These are phyloP conservation scores for Ophion slaviceki DNA, from an alignment of 2,888 invertebrate species.

Conservation along the genomic window DNA sequence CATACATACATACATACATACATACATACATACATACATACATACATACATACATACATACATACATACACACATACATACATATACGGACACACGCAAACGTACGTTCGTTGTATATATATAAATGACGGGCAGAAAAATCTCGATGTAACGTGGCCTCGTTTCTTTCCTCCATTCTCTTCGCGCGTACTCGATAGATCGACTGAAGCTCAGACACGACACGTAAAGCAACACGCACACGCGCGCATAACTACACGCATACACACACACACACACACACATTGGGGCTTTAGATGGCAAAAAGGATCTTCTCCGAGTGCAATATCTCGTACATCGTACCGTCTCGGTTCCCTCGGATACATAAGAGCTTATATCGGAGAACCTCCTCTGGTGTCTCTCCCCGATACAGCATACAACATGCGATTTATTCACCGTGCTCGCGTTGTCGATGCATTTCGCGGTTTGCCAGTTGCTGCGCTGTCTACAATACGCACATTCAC, in stretches of 20 bases:
- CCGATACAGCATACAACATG: conserved; percentile 39
- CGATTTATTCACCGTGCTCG: conserved; percentile 55
- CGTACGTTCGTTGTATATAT: not conserved
- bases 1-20: too few relatives aligned
- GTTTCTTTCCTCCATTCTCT: conserved; percentile 52
- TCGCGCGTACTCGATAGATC: conserved; percentile 55
- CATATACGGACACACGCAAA: not conserved
- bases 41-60: not conserved
- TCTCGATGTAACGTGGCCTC: conserved; percentile 61
- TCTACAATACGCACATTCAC: not conserved
- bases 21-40: too few relatives aligned
- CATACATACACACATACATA: not conserved
- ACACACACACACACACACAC: not conserved
- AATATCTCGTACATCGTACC: conserved; percentile 17
- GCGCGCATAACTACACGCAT: too few relatives aligned
- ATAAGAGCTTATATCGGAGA: conserved; percentile 27
- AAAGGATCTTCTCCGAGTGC: conserved; percentile 42
- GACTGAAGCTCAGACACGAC: conserved; percentile 18
- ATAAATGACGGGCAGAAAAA: conserved; percentile 35
- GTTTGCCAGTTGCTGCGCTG: conserved; percentile 51
- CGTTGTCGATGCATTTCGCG: conserved; percentile 64
- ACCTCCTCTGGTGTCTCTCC: conserved; percentile 29
- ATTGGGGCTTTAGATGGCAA: conserved; percentile 11
- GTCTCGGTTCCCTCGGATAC: conserved; percentile 29
- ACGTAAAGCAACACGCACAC: not conserved